phyloP scores from a whole-genome alignment of 1,140 invertebrate genomes.

The Gonioctena quinquepunctata region DNA sequence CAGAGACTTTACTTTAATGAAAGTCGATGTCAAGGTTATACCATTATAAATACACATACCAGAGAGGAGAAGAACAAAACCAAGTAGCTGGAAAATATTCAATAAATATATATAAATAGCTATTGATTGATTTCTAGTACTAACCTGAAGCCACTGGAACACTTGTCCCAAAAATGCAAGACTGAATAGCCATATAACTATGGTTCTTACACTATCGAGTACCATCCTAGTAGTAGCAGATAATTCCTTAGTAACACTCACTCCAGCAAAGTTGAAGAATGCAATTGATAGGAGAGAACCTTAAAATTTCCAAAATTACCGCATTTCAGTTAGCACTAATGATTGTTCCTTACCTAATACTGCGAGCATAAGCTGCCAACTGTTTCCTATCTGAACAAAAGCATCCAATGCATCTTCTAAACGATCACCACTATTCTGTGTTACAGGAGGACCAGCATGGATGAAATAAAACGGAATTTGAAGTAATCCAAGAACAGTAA shows the following conservation, averaged over 20 bases:
- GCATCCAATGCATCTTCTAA: conserved; percentile 88
- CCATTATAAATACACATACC: conserved; percentile 51
- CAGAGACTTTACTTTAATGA: conserved; percentile 19
- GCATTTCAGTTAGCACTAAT: background rate
- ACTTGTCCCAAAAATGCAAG: conserved; percentile 74
- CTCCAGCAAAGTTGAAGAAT: conserved; percentile 95
- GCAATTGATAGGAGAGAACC: conserved; percentile 91
- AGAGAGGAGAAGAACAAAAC: conserved; percentile 39
- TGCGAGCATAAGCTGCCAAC: conserved; percentile 65
- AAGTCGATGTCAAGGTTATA: conserved; percentile 32
- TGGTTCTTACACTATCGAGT: conserved; percentile 85
- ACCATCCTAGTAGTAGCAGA: conserved; percentile 92
- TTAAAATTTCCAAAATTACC: conserved; percentile 49
- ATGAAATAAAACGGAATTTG: conserved; percentile 88
- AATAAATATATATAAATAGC: conserved; percentile 4
- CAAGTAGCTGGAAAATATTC: conserved; percentile 45
- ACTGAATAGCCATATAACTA: conserved; percentile 87
- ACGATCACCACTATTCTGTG: conserved; percentile 73
- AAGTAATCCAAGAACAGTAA: conserved; percentile 72
- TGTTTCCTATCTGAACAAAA: conserved; percentile 78
- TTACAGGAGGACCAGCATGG: conserved; percentile 73
- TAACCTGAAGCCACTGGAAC: conserved; percentile 80
- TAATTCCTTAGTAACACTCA: conserved; percentile 93
- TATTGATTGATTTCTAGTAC: background rate
- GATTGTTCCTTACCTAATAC: conserved; percentile 62